Base-by-base conservation (phyloP, 2,888 invertebrate genomes). In the Scaptomyza reducta region DNA sequence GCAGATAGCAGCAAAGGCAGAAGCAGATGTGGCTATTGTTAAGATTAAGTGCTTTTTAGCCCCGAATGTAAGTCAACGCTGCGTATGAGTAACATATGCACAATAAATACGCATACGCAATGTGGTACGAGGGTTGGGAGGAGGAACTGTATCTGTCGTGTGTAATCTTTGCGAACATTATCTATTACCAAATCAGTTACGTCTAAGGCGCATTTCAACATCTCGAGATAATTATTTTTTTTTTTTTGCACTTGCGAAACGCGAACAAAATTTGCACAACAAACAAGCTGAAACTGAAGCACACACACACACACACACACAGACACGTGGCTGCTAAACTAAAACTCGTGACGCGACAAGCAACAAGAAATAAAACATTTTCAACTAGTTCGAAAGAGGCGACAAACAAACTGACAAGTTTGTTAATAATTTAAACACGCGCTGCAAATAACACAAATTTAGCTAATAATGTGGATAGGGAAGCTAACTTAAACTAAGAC, bases 401-500 rank as follows among this genome's bases (percentile, higher is more conserved):
- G 3, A 22, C 3, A 50, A n/a, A 13, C 46, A 25, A 38, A 42
- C 41, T 50, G 59, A 46, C 42, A 60, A 76, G 70, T 67, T 73
- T 42, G 68, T 79, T 79, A 83, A 83, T 67, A 83, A 75, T 79
- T 86, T 64, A 71, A 75, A 61, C 82, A 82, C 77, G 77, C 70
- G 67, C 76, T 56, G 63, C 66, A 70, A 75, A 73, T 73, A 66
- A 69, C 55, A 68, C 72, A 64, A 60, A 60, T 63, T 76, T 54
- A 29, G 45, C 44, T 46, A 59, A 65, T 45, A 45, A n/a, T 3
- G 58, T 18, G 41, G 3, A 38, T 54, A 41, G 31, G 60, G 53
- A 66, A 53, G 65, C 65, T 50, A 77, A 76, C 65, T 72, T 50
- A 38, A 63, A 54, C 45, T 53, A 74, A 74, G 76, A 74, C 63